Evolutionary conservation across 2,797 vertebrate genomes (phyloP).

Genomic region (Clarias laeviceps): DNA sequence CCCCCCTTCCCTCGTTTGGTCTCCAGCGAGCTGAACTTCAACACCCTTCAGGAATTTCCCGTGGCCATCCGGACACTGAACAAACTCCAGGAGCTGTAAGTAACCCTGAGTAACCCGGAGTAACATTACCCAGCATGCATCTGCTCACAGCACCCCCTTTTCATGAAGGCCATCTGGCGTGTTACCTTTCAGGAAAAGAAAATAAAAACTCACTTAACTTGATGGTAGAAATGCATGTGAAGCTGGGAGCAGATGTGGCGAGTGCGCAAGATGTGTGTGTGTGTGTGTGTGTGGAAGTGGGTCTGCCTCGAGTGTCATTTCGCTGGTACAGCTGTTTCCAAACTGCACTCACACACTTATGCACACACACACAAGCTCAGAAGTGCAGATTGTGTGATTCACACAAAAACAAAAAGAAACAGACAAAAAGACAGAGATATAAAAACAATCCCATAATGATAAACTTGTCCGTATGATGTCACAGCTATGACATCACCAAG

Average conservation of each 20-base stretch:
- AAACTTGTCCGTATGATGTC: neutral
- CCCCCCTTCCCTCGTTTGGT: neutral
- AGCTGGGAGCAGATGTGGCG: constrained; percentile 77
- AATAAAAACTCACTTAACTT: constrained; percentile 46
- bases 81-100: constrained; percentile 96
- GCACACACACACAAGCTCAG: neutral
- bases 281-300: constrained; percentile 12
- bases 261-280: constrained; percentile 54
- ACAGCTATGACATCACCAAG: neutral
- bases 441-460: neutral
- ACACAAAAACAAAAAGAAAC: neutral
- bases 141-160: constrained; percentile 41
- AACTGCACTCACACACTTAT: constrained; percentile 52
- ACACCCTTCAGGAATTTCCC: constrained; percentile 90
- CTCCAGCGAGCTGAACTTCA: constrained; percentile 92
- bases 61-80: constrained; percentile 88
- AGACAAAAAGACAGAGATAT: neutral
- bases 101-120: constrained; percentile 55
- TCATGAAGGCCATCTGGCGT: constrained; percentile 38
- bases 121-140: constrained; percentile 55
- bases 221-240: constrained; percentile 75
- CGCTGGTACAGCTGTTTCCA: constrained; percentile 70
- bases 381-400: neutral
- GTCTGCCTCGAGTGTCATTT: constrained; percentile 72
- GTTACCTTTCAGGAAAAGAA: constrained; percentile 70